Conservation (phyloP, 1,140 invertebrate genomes). For the Piezodorus guildinii region DNA sequence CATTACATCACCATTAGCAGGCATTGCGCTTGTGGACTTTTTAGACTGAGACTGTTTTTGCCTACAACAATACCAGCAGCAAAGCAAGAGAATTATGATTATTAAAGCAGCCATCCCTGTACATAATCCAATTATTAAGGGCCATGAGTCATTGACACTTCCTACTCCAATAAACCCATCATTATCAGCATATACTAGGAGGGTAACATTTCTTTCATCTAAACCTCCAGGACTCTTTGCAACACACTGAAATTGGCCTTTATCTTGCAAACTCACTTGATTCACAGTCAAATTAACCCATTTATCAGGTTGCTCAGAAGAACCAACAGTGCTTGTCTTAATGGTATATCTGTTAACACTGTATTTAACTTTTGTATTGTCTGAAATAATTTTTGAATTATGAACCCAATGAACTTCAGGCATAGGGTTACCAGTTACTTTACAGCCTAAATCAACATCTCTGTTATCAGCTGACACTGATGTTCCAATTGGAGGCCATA, state of each 20-base stretch:
- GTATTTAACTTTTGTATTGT: conserved; percentile 36
- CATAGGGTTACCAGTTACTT: conserved; percentile 58
- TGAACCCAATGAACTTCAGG: conserved; percentile 65
- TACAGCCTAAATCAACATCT: conserved; percentile 61
- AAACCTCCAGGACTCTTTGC: conserved; percentile 75
- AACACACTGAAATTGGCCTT: conserved; percentile 77
- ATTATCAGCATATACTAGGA: conserved; percentile 42
- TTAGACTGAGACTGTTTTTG: conserved; percentile 39
- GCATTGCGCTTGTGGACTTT: conserved; percentile 25
- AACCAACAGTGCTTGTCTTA: conserved; percentile 29
- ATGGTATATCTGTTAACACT: conserved; percentile 29
- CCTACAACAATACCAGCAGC: conserved; percentile 53
- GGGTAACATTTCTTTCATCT: conserved; percentile 57
- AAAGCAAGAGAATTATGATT: conserved; percentile 48
- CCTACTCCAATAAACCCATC: conserved; percentile 23
- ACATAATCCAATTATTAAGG: conserved; percentile 36
- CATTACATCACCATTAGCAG: conserved; percentile 30
- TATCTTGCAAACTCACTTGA: conserved; percentile 56
- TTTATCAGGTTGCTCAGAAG: conserved; percentile 17
- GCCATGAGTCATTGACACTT: conserved; percentile 35
- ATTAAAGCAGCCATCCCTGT: conserved; percentile 34
- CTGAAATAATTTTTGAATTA: conserved; percentile 48
- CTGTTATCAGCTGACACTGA: conserved; percentile 44
- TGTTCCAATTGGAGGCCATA: conserved; percentile 37
- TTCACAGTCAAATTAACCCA: conserved; percentile 70